Evolutionary conservation across 1,140 invertebrate genomes (phyloP).

Genomic region (Formica exsecta): DNA sequence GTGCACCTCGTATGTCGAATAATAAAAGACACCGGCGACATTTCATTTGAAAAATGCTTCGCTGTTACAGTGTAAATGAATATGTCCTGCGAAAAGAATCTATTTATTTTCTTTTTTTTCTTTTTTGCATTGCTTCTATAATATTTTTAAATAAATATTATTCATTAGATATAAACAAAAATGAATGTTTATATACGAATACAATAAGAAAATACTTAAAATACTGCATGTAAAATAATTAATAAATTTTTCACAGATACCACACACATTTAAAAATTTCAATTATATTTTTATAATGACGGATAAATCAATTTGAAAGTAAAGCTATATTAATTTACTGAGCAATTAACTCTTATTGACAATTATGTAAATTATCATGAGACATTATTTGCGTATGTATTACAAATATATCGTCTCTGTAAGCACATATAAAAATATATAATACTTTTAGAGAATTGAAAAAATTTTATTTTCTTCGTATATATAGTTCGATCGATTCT

Average conservation of each 20-base stretch:
- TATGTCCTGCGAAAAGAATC: not conserved
- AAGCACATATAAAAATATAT: no score
- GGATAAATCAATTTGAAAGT: not conserved
- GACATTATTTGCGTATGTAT: not conserved
- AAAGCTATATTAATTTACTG: not conserved
- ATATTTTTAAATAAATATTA: not conserved
- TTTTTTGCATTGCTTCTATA: not conserved
- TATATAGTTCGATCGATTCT: not conserved
- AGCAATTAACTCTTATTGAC: not conserved
- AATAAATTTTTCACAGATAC: not conserved
- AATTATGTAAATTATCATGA: not conserved
- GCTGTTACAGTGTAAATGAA: not conserved
- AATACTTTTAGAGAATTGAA: no score
- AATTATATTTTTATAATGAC: not conserved
- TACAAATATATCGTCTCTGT: not conserved
- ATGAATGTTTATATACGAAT: not conserved
- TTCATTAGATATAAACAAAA: not conserved
- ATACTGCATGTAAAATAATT: not conserved
- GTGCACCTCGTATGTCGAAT: not conserved
- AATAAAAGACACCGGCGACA: conserved; percentile 6
- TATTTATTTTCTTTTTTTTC: not conserved
- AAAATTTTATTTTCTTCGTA: not conserved
- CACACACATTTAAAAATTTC: not conserved
- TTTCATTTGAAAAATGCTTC: not conserved
- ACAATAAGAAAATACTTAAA: not conserved